Base-by-base conservation (phyloP, 92 coral and sea anemone genomes). In the Pocillopora grandis region DNA sequence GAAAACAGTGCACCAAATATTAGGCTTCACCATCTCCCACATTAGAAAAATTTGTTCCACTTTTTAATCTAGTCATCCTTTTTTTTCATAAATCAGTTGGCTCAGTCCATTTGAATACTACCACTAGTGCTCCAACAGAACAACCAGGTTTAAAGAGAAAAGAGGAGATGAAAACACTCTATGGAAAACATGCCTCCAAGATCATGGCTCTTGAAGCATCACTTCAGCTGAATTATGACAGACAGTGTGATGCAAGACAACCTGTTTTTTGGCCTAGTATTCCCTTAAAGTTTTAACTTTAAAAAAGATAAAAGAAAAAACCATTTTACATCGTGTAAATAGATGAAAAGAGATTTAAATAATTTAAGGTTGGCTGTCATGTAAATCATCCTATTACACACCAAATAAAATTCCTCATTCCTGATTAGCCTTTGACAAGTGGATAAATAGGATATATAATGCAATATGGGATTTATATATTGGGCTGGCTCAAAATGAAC, bases 211-310 rank as follows among this genome's bases (percentile, higher is more conserved):
- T 97, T 59, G 99, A 97, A 72, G 89, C 98, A 37, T 92, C 95
- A 21, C 77, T 92, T 62, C 99, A 97, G 76, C 87, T 97, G 36
- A 92, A 84, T 75, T 97, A 90, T 88, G 95, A 97, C 81, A 97
- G 86, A 80, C 86, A 88, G 87, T 92, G 89, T 84, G 98, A 97
- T 83, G 82, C 74, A 62, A 91, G 94, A 68, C 98, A 94, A 61
- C 99, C 99, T 20, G 83, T 92, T 55, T 97, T 88, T 64, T 97
- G 99, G 99, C 99, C 99, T 20, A 97, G 95, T 82, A 97, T 97
- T 62, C 99, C 99, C 48, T 88, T 97, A 59, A 97, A 92, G 79
- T 97, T 97, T 80, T 97, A 71, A 87, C 42, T 61, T 20, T 9
- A 82, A 27, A 27, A 27, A 15, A 82, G 0, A 27, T 0, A 27